Evolutionary conservation across 1,140 invertebrate species (phyloP).

Genomic region (Drosophila bipectinata): DNA sequence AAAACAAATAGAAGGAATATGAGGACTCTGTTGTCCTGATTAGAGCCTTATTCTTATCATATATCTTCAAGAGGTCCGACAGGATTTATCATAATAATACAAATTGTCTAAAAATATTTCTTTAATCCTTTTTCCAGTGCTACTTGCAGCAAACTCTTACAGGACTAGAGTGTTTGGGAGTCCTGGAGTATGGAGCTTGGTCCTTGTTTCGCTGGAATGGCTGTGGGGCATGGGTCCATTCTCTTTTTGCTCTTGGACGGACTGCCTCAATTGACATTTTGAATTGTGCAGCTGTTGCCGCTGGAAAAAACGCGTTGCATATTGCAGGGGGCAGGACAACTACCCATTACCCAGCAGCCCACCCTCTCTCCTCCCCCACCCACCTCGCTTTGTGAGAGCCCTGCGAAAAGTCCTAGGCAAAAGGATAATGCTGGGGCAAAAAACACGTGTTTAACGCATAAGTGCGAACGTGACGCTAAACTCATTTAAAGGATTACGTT

Average conservation of each 20-base stretch:
- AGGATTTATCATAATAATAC: too few species aligned
- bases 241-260: conserved; percentile 35
- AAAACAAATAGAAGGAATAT: not conserved
- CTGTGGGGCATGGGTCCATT: conserved; percentile 35
- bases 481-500: conserved; percentile 81
- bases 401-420: conserved; percentile 51
- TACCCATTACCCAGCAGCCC: not conserved
- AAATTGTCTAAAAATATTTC: too few species aligned
- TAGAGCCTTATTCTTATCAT: too few species aligned
- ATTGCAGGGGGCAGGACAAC: conserved; percentile 11
- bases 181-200: conserved; percentile 32
- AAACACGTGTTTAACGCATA: conserved; percentile 82
- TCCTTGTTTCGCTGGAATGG: conserved; percentile 28
- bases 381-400: not conserved
- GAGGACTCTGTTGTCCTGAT: too few species aligned
- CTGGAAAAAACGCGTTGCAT: conserved; percentile 67
- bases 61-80: too few species aligned
- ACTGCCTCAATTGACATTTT: conserved; percentile 80
- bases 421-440: conserved; percentile 75
- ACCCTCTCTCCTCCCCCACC: not conserved
- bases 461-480: conserved; percentile 82
- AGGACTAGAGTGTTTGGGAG: conserved; percentile 38
- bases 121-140: not conserved
- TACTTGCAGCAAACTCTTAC: conserved; percentile 10
- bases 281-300: conserved; percentile 72